Evolutionary conservation across 2,797 vertebrate species (phyloP).

Genomic region (Adelosebastes latens): DNA sequence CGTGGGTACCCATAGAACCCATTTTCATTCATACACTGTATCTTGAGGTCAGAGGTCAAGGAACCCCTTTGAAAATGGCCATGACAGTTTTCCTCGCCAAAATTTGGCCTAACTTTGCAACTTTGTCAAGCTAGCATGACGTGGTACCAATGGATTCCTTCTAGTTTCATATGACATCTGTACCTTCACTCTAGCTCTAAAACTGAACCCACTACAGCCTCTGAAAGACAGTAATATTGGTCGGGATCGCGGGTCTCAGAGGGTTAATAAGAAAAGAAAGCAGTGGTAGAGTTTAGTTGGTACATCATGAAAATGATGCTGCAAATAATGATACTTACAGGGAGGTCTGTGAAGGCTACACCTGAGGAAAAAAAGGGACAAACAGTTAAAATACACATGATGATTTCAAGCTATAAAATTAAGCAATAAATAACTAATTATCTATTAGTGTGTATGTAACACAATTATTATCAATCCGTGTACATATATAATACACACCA

Average conservation of each 20-base stretch:
- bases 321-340: conserved; percentile 86
- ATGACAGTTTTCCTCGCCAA: no score
- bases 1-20: no score
- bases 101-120: no score
- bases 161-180: no score
- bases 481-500: not conserved
- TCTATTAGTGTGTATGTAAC: not conserved
- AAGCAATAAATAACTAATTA: not conserved
- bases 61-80: no score
- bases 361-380: conserved; percentile 77
- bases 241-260: not conserved
- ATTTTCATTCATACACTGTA: no score
- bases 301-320: not conserved
- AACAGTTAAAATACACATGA: not conserved
- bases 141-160: no score
- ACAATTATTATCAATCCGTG: not conserved
- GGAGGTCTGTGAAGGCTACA: conserved; percentile 98
- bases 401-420: not conserved
- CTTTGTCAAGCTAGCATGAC: no score
- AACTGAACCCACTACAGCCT: accelerated
- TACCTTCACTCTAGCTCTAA: no score
- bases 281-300: not conserved
- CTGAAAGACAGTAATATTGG: no score
- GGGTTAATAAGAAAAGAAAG: not conserved
- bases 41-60: no score